These are phyloP conservation scores for Tachuris rubrigastra DNA, from an alignment of 2,113 vertebrate genomes.

Conservation along the genomic window DNA sequence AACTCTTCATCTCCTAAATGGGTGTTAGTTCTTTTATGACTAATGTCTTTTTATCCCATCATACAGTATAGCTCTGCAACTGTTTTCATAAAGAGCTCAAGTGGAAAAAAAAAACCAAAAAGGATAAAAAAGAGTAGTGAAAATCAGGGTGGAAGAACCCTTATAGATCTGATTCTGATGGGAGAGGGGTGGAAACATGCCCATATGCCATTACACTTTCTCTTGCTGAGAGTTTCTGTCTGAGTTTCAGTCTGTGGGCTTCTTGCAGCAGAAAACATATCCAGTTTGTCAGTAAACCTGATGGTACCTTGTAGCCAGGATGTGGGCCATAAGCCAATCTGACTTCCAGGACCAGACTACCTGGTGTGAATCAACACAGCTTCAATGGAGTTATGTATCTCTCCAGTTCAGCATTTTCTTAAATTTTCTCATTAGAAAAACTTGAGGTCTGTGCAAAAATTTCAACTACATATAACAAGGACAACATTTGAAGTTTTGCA, in stretches of 20 bases:
- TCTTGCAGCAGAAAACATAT: background rate
- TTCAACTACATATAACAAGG: background rate
- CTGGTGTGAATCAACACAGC: background rate
- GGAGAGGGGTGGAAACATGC: background rate
- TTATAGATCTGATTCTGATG: background rate
- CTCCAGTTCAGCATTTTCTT: background rate
- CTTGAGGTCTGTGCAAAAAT: background rate
- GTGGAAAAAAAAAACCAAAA: background rate
- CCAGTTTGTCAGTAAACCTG: background rate
- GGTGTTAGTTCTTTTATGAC: background rate
- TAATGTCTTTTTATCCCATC: background rate
- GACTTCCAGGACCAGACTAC: background rate
- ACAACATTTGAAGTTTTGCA: background rate
- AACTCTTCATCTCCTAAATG: background rate
- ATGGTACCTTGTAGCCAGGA: background rate
- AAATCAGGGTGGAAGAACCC: background rate
- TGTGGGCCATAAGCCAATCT: background rate
- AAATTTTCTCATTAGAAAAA: background rate
- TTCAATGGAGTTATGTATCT: background rate
- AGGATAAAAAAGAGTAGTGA: background rate
- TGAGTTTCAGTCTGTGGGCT: background rate
- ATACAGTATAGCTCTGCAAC: background rate
- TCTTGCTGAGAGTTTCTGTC: no score
- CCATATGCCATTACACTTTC: background rate
- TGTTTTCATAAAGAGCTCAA: background rate